Conservation (phyloP, 2,888 invertebrate genomes). For the Cordilura impudica region DNA sequence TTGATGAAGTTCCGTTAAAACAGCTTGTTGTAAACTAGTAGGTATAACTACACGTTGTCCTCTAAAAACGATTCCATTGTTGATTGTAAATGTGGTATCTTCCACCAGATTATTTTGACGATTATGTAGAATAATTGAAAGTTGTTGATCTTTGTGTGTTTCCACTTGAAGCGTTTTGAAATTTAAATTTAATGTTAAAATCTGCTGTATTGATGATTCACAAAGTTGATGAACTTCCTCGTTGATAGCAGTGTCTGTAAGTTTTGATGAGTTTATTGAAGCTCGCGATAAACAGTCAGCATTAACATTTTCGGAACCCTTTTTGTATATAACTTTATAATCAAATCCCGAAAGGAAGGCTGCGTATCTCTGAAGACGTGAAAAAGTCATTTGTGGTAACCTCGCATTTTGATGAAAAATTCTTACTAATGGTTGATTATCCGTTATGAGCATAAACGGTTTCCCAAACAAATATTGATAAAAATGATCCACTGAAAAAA, state of each 20-base stretch:
- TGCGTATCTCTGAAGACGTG: conserved; percentile 48
- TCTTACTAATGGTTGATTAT: conserved; percentile 46
- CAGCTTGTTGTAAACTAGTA: conserved; percentile 56
- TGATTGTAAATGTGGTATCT: conserved; percentile 46
- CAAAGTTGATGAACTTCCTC: conserved; percentile 23
- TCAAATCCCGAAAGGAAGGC: conserved; percentile 50
- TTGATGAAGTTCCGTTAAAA: conserved; percentile 64
- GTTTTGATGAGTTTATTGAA: conserved; percentile 15
- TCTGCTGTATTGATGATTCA: conserved; percentile 34
- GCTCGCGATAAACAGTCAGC: conserved; percentile 60
- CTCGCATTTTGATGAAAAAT: conserved; percentile 58
- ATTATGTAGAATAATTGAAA: conserved; percentile 19
- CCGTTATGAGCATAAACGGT: conserved; percentile 41
- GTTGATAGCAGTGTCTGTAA: conserved; percentile 17
- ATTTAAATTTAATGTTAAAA: conserved; percentile 34
- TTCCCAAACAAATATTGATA: no score
- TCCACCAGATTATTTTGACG: conserved; percentile 28
- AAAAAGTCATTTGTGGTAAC: conserved; percentile 53
- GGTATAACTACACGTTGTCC: no score
- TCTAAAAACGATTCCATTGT: conserved; percentile 60
- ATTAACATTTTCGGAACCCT: conserved; percentile 37
- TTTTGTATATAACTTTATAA: conserved; percentile 45
- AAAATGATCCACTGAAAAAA: no score
- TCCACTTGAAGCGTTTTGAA: conserved; percentile 42
- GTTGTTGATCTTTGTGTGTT: conserved; percentile 33